Base-by-base conservation (phyloP, 2,113 vertebrate species). In the Mixornis gularis region DNA sequence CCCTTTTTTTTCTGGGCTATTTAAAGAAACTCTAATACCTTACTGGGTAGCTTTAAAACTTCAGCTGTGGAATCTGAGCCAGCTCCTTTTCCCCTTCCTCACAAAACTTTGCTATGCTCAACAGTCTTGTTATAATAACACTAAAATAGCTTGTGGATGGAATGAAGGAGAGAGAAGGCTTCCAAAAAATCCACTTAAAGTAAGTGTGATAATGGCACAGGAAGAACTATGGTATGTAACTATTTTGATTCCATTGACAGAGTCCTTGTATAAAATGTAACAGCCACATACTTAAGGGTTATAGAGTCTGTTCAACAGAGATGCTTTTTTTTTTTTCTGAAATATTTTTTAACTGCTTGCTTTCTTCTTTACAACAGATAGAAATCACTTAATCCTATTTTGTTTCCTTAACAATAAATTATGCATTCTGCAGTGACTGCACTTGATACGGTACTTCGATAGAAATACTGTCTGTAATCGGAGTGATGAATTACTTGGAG, bases 381-480 rank as follows among this genome's bases (percentile, higher is more conserved):
- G 32, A 89, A 84, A 95, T 93, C 74, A 63, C 65, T 92, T 83
- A 79, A 89, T 80, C 59, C 88, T 76, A 10, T 95, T 95, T 94
- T 81, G 90, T 84, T 88, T 82, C 70, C 91, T 94, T 70, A 94
- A 70, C 29, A 85, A 81, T 64, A 79, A 58, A 78, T 90, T 56
- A 76, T 81, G 72, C 43, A 73, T 92, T 91, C 90, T 87, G 55
- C 53, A 44, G 40, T 51, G 40, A 73, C 55, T 77, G 38, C 71
- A 41, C 1, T 53, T 66, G 71, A 80, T 85, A 74, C 20, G 12
- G 43, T 59, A 30, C 27, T 41, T 62, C 3, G 76, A 81, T 46
- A 63, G 53, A 94, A 95, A 58, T 80, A 78, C 74, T 88, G 81
- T 82, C 83, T 88, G 58, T 94, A 91, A 59, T 88, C 66, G 68